Base-by-base conservation (phyloP, 53 echinoderm and acorn worm species). In the Hippasteria phrygiana region DNA sequence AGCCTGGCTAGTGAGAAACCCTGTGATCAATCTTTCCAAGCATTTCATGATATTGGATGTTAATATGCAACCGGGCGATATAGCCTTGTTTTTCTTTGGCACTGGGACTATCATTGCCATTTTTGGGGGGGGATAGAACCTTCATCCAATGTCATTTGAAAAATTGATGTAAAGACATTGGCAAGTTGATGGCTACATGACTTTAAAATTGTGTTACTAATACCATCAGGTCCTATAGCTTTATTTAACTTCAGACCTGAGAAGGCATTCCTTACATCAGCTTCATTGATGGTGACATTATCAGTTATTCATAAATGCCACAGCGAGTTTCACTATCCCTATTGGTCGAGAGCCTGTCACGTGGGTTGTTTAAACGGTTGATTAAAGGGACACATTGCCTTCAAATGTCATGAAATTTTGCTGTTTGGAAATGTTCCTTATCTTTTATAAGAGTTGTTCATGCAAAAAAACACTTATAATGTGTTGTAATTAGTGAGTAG, bases 61-160 rank as follows among this genome's bases (percentile, higher is more conserved):
- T 46, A 75, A 47, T n/a, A n/a, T 26, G 75, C 46, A 75, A 75
- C 17, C 3, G 75, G 75, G 3, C 48, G 72, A 39, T 72, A 72
- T 75, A 14, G 50, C 26, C 46, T 75, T 45, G 3, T 75, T 75
- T 48, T 27, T 1, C 31, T 75, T 75, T 29, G 46, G 46, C 75
- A 75, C 75, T 45, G 75, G 75, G 16, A 75, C 75, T 29, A 75
- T 75, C 47, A 75, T 24, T 75, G 75, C 0, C 46, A 47, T 75
- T 48, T 75, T 75, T 22, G 9, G 45, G n/a, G 7, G 16, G 75
- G 75, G 31, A 75, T 75, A 48, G 31, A 27, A 73, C 47, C 75
- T 75, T 48, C 50, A 75, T 75, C 75, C 34, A 50, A 48, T n/a
- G 75, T 46, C 33, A 72, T 65, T 67, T 83, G 83, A 43, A 83